A percentile compares a stretch with the other conserved stretches of the same genome.
Conservation (phyloP, 2,797 vertebrate genomes). For the Enteromius trimaculatus region DNA sequence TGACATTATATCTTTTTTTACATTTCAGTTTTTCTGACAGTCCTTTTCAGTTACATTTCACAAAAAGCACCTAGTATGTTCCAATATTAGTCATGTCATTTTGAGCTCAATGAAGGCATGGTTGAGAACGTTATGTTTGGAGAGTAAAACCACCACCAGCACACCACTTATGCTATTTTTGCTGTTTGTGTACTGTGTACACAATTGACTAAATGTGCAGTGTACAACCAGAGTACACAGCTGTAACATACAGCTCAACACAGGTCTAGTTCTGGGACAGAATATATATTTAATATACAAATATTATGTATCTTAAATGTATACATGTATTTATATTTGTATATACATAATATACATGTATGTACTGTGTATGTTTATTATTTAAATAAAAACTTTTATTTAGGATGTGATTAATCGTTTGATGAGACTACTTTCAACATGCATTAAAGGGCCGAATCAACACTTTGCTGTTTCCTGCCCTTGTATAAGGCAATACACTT, state of each 20-base stretch:
- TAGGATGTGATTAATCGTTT: no score
- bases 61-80: background rate
- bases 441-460: background rate
- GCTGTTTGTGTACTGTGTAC: background rate
- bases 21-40: background rate
- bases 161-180: background rate
- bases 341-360: no score
- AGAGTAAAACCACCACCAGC: background rate
- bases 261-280: background rate
- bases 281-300: background rate
- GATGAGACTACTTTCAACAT: no score
- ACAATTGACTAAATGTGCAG: background rate
- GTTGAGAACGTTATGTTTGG: background rate
- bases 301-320: no score
- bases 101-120: background rate
- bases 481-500: background rate
- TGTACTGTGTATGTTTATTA: no score
- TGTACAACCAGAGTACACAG: background rate
- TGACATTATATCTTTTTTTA: background rate
- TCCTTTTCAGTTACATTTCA: no score
- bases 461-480: background rate
- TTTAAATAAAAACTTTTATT: no score
- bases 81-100: background rate
- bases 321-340: no score
- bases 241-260: background rate